Evolutionary conservation across 2,888 invertebrate genomes (phyloP).

Genomic region (Agriopis aurantiaria): DNA sequence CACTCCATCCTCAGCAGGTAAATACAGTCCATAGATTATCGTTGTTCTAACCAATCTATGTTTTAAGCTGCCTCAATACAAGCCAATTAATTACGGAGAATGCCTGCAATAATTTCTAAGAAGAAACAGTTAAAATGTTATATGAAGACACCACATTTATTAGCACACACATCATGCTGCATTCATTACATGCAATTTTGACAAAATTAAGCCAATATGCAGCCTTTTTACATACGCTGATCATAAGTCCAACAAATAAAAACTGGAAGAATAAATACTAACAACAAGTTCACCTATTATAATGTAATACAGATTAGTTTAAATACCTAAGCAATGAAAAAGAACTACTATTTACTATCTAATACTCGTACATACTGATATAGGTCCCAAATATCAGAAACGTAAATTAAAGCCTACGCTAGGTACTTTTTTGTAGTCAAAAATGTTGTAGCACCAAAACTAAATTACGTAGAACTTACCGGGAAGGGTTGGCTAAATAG

Average conservation of each 20-base stretch:
- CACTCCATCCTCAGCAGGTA: conserved; percentile 35
- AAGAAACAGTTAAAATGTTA: conserved; percentile 44
- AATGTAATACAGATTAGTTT: neutral
- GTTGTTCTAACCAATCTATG: conserved; percentile 31
- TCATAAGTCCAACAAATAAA: conserved; percentile 25
- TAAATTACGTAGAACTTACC: conserved; percentile 29
- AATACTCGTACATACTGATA: neutral
- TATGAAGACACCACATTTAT: conserved; percentile 34
- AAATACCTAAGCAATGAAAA: conserved; percentile 12
- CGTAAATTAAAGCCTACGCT: neutral
- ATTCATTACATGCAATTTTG: conserved; percentile 40
- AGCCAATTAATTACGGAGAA: conserved; percentile 42
- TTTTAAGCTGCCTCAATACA: conserved; percentile 32
- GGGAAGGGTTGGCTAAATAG: conserved; percentile 29
- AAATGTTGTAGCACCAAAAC: conserved; percentile 4
- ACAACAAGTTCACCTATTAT: neutral
- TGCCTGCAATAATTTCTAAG: conserved; percentile 41
- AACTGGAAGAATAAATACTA: conserved; percentile 1
- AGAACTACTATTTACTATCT: conserved; percentile 10
- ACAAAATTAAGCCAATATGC: conserved; percentile 42
- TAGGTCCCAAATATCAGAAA: conserved; percentile 3
- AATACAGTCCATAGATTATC: conserved; percentile 32
- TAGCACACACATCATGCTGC: conserved; percentile 40
- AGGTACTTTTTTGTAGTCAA: conserved; percentile 6
- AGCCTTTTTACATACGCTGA: conserved; percentile 32